Evolutionary conservation across 2,113 vertebrate species (phyloP), one percentile per base, ranked within the genome.

Genomic region (Aythya baeri): DNA sequence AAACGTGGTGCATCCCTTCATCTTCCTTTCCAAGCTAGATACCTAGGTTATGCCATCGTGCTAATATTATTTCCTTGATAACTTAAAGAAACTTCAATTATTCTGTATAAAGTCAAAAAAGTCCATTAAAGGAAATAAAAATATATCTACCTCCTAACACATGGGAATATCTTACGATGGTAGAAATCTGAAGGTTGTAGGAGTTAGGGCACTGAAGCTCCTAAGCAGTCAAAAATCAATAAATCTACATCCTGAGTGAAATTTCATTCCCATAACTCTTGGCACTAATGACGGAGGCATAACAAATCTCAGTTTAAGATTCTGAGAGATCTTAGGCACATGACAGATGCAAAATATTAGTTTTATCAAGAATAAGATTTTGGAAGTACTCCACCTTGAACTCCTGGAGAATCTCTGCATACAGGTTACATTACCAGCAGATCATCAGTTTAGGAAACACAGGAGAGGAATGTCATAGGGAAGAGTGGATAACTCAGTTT

Each of bases 361-460:
- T 81, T 90, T 88, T 50, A 55, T 67, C 73, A 71, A 63, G 27
- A 86, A 18, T 18, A 87, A 54, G 32, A 44, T 7, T 92, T 87
- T 79, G 88, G 62, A 86, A 79, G 61, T 13, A n/a, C 13, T 93
- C 32, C 54, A 85, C 10, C 38, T 65, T 41, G 36, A 38, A 25
- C 44, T 78, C 26, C 62, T 73, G 71, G 34, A 46, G 66, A 89
- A 46, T n/a, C 29, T 93, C 44, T 75, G 58, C 66, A 34, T 71
- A 55, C 0, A 0, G 74, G 34, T 46, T 46, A 41, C 0, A 0
- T 21, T 81, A n/a, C 29, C 65, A 83, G 59, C 29, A 77, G 57
- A 83, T 67, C 38, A 68, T 65, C 52, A 27, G 15, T 71, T 75
- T 54, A 67, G 66, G 73, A 81, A 52, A 20, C 12, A 34, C 9